A percentile compares a stretch with the other conserved stretches of the same genome.
These are phyloP conservation scores for Drosophila rufa DNA, from an alignment of 1,140 invertebrate genomes.

Conservation along the genomic window DNA sequence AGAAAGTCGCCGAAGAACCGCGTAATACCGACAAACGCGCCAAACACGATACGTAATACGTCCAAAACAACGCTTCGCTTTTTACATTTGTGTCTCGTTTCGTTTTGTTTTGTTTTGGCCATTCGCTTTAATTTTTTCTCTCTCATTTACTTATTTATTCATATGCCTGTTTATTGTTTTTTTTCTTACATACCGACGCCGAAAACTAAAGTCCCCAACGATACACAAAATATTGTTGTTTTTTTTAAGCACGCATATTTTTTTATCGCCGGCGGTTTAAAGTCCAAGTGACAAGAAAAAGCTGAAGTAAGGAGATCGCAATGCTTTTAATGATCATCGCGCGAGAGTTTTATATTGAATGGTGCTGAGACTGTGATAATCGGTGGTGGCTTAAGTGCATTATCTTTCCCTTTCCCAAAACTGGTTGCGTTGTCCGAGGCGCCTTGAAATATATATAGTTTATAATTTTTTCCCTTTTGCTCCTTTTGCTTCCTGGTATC, in stretches of 20 bases:
- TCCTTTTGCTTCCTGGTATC: slow-evolving; percentile 24
- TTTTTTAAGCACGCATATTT: slow-evolving; percentile 22
- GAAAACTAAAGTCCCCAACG: slow-evolving; percentile 13
- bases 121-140: slow-evolving; percentile 46
- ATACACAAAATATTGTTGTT: slow-evolving; percentile 22
- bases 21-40: slow-evolving; percentile 13
- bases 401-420: slow-evolving; percentile 36
- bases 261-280: slow-evolving; percentile 35
- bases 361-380: slow-evolving; percentile 18
- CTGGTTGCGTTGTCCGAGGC: slow-evolving; percentile 24
- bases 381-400: slow-evolving; percentile 19
- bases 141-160: slow-evolving; percentile 40
- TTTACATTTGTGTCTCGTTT: slow-evolving; percentile 24
- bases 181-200: slow-evolving; percentile 1
- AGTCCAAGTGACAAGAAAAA: slow-evolving; percentile 33
- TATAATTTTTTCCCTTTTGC: not conserved
- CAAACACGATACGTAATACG: slow-evolving; percentile 7
- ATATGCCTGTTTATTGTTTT: slow-evolving; percentile 17
- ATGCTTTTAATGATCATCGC: slow-evolving; percentile 11
- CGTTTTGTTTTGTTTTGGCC: slow-evolving; percentile 51
- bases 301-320: slow-evolving; percentile 23
- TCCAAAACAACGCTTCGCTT: slow-evolving; percentile 14
- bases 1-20: no score
- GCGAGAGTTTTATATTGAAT: slow-evolving; percentile 20
- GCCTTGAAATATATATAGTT: slow-evolving; percentile 9